Evolutionary conservation across 2,888 invertebrate genomes (phyloP).

Genomic region (Scaptomyza reducta): DNA sequence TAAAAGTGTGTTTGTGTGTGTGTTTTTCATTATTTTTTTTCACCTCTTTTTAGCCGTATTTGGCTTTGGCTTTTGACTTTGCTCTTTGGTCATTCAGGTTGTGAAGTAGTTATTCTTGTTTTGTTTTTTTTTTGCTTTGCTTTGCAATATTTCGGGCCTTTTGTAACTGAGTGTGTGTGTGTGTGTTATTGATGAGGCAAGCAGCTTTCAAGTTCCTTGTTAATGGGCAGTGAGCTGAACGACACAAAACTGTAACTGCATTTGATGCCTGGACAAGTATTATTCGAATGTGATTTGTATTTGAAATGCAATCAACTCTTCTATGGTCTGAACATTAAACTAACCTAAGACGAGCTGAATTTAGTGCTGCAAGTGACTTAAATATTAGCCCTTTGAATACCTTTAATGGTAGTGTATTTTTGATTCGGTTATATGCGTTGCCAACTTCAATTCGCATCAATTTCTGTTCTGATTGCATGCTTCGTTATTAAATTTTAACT

Average conservation of each 20-base stretch:
- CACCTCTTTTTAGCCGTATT: slow-evolving; percentile 3
- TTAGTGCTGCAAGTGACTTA: no score
- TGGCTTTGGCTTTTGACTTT: slow-evolving; percentile 25
- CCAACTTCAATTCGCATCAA: slow-evolving; percentile 38
- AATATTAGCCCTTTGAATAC: no score
- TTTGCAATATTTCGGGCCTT: slow-evolving; percentile 17
- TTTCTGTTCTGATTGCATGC: slow-evolving; percentile 52
- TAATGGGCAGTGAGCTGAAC: slow-evolving; percentile 18
- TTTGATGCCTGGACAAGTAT: slow-evolving; percentile 15
- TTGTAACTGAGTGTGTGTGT: neutral
- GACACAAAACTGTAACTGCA: slow-evolving; percentile 4
- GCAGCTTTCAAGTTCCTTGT: slow-evolving; percentile 16
- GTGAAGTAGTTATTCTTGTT: neutral
- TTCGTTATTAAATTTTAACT: slow-evolving; percentile 63
- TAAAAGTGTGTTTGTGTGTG: no score
- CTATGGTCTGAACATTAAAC: no score
- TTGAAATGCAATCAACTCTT: no score
- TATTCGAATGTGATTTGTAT: slow-evolving; percentile 21
- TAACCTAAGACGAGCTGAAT: no score
- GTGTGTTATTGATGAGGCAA: slow-evolving; percentile 17
- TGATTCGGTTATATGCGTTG: slow-evolving; percentile 5
- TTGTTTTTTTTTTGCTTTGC: slow-evolving; percentile 19
- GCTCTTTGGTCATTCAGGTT: slow-evolving; percentile 25
- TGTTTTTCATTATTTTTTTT: neutral
- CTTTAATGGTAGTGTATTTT: slow-evolving; percentile 11